Percentiles rank a stretch among this genome's conserved stretches.
These are phyloP conservation scores for Drosophila maculinotata DNA, from an alignment of 2,888 invertebrate species.

Conservation along the genomic window DNA sequence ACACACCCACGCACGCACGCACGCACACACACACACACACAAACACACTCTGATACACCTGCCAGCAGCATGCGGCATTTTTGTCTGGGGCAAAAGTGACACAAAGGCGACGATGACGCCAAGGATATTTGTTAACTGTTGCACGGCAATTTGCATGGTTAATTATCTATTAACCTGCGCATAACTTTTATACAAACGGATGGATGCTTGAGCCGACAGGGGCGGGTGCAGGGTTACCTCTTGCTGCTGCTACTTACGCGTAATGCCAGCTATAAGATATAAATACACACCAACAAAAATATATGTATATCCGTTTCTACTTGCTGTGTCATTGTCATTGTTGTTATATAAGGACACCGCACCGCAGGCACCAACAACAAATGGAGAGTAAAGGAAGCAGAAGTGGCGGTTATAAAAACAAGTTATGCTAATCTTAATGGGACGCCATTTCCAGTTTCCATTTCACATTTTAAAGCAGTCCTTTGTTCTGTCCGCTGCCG, in stretches of 20 bases:
- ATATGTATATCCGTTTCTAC: slow-evolving; percentile 66
- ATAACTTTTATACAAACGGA: slow-evolving; percentile 66
- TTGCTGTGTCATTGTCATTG: slow-evolving; percentile 38
- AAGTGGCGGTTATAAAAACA: slow-evolving; percentile 48
- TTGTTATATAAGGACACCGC: slow-evolving; percentile 53
- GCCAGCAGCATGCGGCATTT: slow-evolving; percentile 20
- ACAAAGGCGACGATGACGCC: slow-evolving; percentile 42
- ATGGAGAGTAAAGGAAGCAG: slow-evolving; percentile 8
- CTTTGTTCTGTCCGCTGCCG: slow-evolving; percentile 43
- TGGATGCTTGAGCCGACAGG: slow-evolving; percentile 11
- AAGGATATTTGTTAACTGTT: slow-evolving; percentile 78
- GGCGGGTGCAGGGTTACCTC: not conserved
- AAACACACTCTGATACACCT: slow-evolving; percentile 10
- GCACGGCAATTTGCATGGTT: slow-evolving; percentile 78
- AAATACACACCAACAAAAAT: slow-evolving; percentile 51
- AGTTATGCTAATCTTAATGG: slow-evolving; percentile 77
- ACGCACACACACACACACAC: slow-evolving; percentile 10
- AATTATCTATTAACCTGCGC: slow-evolving; percentile 79
- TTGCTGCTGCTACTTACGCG: slow-evolving; percentile 33
- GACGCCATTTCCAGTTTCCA: slow-evolving; percentile 55
- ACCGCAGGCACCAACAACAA: slow-evolving; percentile 34
- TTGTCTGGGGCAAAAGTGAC: slow-evolving; percentile 16
- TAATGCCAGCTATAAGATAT: slow-evolving; percentile 27
- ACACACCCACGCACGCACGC: slow-evolving; percentile 1
- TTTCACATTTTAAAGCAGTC: slow-evolving; percentile 52